These are phyloP conservation scores for Hydropotes inermis DNA, from an alignment of 2,113 vertebrate species.

Conservation along the genomic window DNA sequence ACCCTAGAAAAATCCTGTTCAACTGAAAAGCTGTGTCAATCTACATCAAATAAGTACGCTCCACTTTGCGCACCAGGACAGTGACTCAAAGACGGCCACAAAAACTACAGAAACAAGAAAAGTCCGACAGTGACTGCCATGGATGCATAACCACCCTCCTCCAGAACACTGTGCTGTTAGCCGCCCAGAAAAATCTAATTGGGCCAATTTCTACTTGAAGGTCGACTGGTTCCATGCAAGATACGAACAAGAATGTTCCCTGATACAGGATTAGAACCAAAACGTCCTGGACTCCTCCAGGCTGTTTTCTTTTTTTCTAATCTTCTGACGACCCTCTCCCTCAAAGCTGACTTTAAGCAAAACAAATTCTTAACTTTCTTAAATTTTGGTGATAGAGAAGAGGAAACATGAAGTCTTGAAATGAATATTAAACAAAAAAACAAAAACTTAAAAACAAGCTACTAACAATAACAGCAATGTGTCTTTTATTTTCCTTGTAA, in stretches of 20 bases:
- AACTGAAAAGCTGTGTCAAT: not conserved
- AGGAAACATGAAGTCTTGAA: not conserved
- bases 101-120: not conserved
- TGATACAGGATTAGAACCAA: not conserved
- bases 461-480: not conserved
- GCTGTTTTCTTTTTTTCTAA: not conserved
- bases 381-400: not conserved
- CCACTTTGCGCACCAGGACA: fast-evolving
- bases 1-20: not conserved
- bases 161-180: not conserved
- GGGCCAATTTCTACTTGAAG: not conserved
- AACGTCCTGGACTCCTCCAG: not conserved
- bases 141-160: fast-evolving
- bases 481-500: not conserved
- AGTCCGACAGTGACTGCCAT: not conserved
- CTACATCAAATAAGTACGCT: not conserved
- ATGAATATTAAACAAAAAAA: not conserved
- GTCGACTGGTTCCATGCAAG: not conserved
- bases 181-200: not conserved
- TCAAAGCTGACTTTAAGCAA: not conserved
- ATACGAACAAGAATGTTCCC: not conserved
- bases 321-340: not conserved
- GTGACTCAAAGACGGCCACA: fast-evolving
- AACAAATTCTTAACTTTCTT: not conserved
- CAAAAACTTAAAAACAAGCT: not conserved